Base-by-base conservation (phyloP, 1,140 invertebrate genomes). In the Vanessa atalanta region DNA sequence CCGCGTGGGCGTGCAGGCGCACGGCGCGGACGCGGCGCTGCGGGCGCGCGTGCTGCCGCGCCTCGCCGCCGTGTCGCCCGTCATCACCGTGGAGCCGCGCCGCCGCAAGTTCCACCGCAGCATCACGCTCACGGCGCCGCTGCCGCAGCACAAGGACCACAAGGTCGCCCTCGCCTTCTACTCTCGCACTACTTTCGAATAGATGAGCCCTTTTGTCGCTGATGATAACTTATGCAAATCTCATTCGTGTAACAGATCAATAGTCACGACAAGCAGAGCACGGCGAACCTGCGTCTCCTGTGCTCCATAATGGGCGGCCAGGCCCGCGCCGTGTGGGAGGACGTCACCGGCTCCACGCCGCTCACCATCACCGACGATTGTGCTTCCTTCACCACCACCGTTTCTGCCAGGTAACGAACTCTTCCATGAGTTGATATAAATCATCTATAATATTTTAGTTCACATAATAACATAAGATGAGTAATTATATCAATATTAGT, bases 321-420 rank as follows among this genome's bases (percentile, higher is more conserved):
- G 84, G 96, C 97, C 75, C 96, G 98, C 85, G 98, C 98, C 50
- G 97, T 98, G 81, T 99, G 98, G 98, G 98, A 99, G 93, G 98
- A 99, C 91, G 98, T 99, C 47, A 99, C 98, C 31, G 98, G 98
- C 51, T 98, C 97, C 60, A 99, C 98, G 16, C 98, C 98, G 31
- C 94, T 99, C 67, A 98, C 97, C 2, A 97, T 99, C 91, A 97
- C 98, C 73, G 98, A 98, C 83, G 97, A 99, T 89, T 99, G 98
- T 91, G 98, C 99, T 9, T 98, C 98, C 31, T 99, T 99, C 92
- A 99, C 98, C 4, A 99, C 98, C 43, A 99, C 98, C 6, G 98
- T 99, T 0, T 99, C 98, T 3, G 98, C 98, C 37, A 93, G 93
- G 91, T 93, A 43, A 13, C 20, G 3, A 13, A 26, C 0, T 20